These are phyloP conservation scores for Hormiphora californensis DNA, from an alignment of 37 sponge, comb jelly and placozoan genomes.

Conservation along the genomic window DNA sequence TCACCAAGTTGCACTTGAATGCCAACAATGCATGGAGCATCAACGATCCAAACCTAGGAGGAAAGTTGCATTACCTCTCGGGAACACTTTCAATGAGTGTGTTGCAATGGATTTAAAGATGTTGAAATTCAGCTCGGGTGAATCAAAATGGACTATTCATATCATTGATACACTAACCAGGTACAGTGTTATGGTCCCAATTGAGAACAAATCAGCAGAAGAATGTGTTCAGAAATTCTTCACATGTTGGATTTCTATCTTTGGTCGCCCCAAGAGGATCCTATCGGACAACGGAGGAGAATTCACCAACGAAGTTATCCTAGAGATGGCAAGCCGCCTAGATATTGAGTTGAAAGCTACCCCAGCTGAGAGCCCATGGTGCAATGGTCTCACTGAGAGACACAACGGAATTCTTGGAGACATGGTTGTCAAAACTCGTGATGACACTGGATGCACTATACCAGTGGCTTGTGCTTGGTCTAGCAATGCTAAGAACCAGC, in stretches of 20 bases:
- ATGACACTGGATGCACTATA: neutral
- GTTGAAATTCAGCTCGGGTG: too few species aligned
- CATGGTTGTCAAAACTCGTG: neutral
- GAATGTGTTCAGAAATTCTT: neutral
- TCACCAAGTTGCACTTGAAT: too few species aligned
- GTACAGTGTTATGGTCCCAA: neutral
- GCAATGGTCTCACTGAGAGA: neutral
- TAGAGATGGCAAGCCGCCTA: too few species aligned
- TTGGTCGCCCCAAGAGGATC: neutral
- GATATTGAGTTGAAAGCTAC: too few species aligned
- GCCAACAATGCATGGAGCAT: too few species aligned
- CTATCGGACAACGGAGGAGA: conserved; percentile 28
- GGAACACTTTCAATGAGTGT: neutral
- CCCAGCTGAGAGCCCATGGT: neutral
- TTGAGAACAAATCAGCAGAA: neutral
- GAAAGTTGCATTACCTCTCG: neutral
- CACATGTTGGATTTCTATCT: neutral
- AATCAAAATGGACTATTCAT: neutral
- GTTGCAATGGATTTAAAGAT: conserved; percentile 13
- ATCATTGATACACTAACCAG: neutral
- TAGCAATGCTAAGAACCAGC: conserved; percentile 9
- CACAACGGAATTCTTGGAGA: conserved; percentile 21
- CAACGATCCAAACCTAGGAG: neutral
- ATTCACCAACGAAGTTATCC: neutral
- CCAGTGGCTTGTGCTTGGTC: neutral